Conservation (phyloP, 2,113 vertebrate species). For the Mobula birostris region DNA sequence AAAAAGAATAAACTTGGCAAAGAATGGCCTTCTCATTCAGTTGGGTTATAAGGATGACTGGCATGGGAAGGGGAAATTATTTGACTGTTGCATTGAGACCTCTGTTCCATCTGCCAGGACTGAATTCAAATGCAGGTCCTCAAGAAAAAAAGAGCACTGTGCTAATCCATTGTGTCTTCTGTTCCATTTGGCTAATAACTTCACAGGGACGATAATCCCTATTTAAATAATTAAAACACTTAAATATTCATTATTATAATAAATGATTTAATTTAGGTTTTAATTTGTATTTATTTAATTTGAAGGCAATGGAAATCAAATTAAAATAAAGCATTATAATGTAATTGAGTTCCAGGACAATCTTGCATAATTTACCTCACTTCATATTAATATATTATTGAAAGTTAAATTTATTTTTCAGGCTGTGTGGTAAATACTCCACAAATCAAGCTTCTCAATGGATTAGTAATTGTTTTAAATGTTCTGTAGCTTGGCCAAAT, state of each 20-base stretch:
- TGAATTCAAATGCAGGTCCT: background rate
- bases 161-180: background rate
- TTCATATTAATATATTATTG: background rate
- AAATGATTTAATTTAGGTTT: background rate
- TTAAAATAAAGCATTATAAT: background rate
- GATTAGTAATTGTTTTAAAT: background rate
- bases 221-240: constrained; percentile 11
- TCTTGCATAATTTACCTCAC: background rate
- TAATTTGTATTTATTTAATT: constrained; percentile 15
- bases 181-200: background rate
- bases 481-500: background rate
- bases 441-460: background rate
- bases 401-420: background rate
- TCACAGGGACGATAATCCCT: background rate
- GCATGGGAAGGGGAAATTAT: background rate
- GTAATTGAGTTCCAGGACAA: background rate
- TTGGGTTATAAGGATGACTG: background rate
- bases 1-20: background rate
- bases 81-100: background rate
- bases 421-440: background rate
- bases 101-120: background rate
- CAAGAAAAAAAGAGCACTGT: background rate
- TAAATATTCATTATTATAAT: background rate
- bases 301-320: background rate
- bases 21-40: background rate